phyloP scores from a whole-genome alignment of 2,113 vertebrate species.

The Entosphenus tridentatus region DNA sequence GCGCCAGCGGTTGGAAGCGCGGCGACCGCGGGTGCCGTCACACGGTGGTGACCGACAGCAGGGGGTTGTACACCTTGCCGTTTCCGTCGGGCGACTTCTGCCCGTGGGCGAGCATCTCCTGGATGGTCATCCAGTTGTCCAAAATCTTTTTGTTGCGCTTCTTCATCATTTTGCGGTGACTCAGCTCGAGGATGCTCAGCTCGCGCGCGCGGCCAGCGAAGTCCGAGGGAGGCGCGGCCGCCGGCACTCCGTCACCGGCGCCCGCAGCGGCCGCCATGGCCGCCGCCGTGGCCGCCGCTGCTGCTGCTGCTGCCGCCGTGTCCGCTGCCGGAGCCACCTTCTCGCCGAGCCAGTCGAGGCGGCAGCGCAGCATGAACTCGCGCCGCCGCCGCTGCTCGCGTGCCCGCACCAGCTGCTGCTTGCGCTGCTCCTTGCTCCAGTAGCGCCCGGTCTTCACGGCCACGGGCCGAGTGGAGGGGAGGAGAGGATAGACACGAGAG shows the following conservation, averaged over 20 bases:
- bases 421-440: slow-evolving; percentile 90
- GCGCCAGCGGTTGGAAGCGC: too few species aligned
- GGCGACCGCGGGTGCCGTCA: slow-evolving; percentile 16
- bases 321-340: slow-evolving; percentile 15
- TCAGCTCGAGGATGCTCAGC: slow-evolving; percentile 76
- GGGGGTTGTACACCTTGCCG: slow-evolving; percentile 57
- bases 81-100: slow-evolving; percentile 69
- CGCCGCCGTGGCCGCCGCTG: neutral
- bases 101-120: slow-evolving; percentile 92
- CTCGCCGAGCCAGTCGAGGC: slow-evolving; percentile 63
- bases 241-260: neutral
- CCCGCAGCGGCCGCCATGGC: neutral
- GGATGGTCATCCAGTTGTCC: slow-evolving; percentile 99
- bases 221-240: slow-evolving; percentile 34
- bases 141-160: slow-evolving; percentile 94
- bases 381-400: slow-evolving; percentile 64
- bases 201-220: slow-evolving; percentile 55
- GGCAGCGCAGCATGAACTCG: slow-evolving; percentile 85
- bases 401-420: slow-evolving; percentile 66
- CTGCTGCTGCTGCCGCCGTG: neutral
- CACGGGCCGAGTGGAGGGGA: too few species aligned
- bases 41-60: slow-evolving; percentile 93
- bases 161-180: slow-evolving; percentile 97
- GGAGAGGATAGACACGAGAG: too few species aligned
- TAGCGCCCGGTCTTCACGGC: slow-evolving; percentile 44